A percentile compares a stretch with the other conserved stretches of the same genome.
Evolutionary conservation across 2,888 invertebrate genomes (phyloP).

Genomic region (Harmothoe impar): DNA sequence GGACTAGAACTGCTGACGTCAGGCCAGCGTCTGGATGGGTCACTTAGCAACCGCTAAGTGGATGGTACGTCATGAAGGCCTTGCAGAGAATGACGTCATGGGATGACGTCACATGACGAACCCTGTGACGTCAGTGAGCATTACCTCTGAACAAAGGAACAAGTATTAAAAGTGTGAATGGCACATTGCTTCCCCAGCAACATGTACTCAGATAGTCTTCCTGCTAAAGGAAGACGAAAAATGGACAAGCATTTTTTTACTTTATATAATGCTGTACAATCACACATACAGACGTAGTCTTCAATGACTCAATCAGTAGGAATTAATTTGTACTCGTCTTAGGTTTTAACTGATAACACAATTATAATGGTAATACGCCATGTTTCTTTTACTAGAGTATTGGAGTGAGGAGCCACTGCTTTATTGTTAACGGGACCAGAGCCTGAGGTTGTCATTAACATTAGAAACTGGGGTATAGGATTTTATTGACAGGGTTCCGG

Average conservation of each 20-base stretch:
- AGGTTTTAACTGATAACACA: background rate
- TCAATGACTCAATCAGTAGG: background rate
- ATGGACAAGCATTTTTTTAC: conserved; percentile 32
- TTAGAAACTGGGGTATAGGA: background rate
- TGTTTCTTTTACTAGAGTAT: conserved; percentile 2
- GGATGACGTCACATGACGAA: conserved; percentile 25
- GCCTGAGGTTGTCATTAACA: background rate
- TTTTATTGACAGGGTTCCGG: background rate
- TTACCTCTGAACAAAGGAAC: conserved; percentile 42
- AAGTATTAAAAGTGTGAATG: conserved; percentile 43
- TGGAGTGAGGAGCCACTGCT: conserved; percentile 1
- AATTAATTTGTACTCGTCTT: background rate
- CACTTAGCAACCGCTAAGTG: conserved; percentile 16
- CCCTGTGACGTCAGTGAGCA: background rate
- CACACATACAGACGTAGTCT: conserved; percentile 27
- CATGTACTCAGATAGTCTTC: conserved; percentile 14
- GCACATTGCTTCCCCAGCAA: conserved; percentile 48
- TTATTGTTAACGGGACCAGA: conserved; percentile 49
- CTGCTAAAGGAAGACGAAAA: background rate
- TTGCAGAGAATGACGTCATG: background rate
- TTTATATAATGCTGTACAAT: background rate
- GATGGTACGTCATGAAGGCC: background rate
- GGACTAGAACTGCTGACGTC: conserved; percentile 36
- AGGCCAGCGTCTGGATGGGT: background rate
- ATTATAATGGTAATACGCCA: background rate